Evolutionary conservation across 2,113 vertebrate genomes (phyloP), one percentile per base, ranked within the genome.

Genomic region (Entomyzon cyanotis): DNA sequence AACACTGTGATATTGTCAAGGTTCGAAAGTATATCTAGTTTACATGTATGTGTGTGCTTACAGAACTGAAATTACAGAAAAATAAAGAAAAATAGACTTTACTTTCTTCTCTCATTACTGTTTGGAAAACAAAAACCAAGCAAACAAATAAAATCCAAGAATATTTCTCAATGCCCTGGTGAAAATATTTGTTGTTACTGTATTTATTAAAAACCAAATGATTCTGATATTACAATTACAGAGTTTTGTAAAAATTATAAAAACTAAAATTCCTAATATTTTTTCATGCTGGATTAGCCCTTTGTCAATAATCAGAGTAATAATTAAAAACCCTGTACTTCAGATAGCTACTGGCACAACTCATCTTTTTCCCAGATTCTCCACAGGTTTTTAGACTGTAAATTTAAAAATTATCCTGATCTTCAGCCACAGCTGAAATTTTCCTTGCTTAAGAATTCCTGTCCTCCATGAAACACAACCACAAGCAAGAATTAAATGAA

Each of bases 151-250:
- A 67, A 77, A 65, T 28, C 9, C 16, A 77, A 79, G 13, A 37
- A 44, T 22, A 47, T 60, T 77, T 74, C 2, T 3, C 59, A 65
- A 31, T 64, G 7, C 0, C 7, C 16, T 21, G 1, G 3, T 52
- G 28, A 69, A 77, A 87, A 69, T 52, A 76, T 35, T 60, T 58
- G 0, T 33, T 56, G 9, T 5, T 41, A 1, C 24, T 39, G 6
- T 8, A 46, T 60, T 42, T 67, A 39, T 50, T 59, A 0, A 67
- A 47, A 84, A 30, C 6, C 19, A 12, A 42, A 55, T 50, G 1
- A 71, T 39, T 70, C 23, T 30, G 11, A 42, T 39, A 49, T 24
- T 49, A 9, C 4, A n/a, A 42, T 3, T 28, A 24, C 3, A 41
- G 15, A 12, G 0, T 58, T 64, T 68, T 56, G 2, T n/a, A 53